phyloP scores from a whole-genome alignment of 1,140 invertebrate genomes.

The Drosophila ananassae region DNA sequence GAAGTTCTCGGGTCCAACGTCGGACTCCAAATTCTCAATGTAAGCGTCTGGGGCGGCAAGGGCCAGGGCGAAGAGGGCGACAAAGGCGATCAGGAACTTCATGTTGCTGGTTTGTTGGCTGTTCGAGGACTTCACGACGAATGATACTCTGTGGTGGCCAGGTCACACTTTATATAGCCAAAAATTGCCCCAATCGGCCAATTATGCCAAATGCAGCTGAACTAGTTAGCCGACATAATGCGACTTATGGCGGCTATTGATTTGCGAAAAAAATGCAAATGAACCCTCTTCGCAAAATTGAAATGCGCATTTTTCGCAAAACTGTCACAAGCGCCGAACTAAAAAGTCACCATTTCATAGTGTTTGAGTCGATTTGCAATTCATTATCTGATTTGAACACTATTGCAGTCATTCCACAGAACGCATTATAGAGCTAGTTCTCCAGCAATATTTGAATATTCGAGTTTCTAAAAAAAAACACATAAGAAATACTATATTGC shows the following conservation, averaged over 20 bases:
- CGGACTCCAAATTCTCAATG: neutral
- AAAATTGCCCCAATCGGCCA: neutral
- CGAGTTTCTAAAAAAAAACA: neutral
- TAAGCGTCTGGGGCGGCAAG: constrained; percentile 11
- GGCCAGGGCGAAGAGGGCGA: constrained; percentile 71
- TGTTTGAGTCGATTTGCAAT: neutral
- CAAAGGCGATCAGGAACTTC: constrained; percentile 72
- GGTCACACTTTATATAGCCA: neutral
- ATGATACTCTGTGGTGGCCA: constrained; percentile 19
- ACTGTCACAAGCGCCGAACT: neutral
- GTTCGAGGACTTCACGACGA: constrained; percentile 35
- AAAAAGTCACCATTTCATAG: neutral
- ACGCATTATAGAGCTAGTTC: neutral
- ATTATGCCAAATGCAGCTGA: neutral
- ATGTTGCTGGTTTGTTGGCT: constrained; percentile 45
- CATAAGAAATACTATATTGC: neutral
- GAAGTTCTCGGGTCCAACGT: constrained; percentile 43
- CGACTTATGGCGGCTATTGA: neutral
- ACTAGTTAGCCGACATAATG: constrained; percentile 1
- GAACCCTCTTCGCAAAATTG: neutral
- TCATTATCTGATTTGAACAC: neutral
- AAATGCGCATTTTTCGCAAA: constrained; percentile 1
- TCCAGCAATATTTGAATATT: neutral
- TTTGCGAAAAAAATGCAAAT: constrained; percentile 3
- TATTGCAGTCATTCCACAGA: neutral